Percentiles rank a stretch among this genome's conserved stretches.
These are phyloP conservation scores for Rhodeus uyekii DNA, from an alignment of 2,797 vertebrate species.

Conservation along the genomic window DNA sequence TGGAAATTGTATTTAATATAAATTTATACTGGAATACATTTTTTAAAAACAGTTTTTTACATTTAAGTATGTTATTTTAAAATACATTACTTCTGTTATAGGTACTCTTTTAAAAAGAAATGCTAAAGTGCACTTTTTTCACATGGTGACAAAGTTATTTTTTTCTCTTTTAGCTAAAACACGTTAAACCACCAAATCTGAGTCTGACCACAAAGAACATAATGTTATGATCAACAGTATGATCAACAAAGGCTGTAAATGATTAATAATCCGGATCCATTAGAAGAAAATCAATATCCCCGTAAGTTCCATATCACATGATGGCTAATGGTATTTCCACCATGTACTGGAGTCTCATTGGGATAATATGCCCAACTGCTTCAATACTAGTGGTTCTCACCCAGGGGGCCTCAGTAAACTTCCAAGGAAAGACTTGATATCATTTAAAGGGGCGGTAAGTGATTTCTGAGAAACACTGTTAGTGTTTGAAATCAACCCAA, in stretches of 20 bases:
- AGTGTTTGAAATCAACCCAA: background rate
- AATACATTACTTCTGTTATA: background rate
- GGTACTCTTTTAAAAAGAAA: background rate
- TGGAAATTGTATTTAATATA: too few species aligned
- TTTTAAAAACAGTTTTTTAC: background rate
- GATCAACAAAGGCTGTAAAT: conserved; percentile 14
- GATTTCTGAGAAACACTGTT: background rate
- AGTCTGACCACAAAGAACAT: background rate
- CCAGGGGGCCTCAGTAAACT: background rate
- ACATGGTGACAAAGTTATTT: background rate
- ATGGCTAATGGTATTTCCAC: background rate
- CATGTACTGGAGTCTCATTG: background rate
- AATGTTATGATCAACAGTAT: too few species aligned
- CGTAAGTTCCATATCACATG: background rate
- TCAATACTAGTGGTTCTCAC: background rate
- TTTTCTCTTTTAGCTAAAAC: background rate
- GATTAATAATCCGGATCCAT: conserved; percentile 27
- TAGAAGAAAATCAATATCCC: conserved; percentile 14
- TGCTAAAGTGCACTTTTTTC: background rate
- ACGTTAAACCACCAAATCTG: background rate
- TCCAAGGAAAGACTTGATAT: background rate
- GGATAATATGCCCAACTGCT: background rate
- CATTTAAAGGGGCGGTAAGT: background rate
- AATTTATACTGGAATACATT: background rate
- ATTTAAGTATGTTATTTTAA: background rate